A percentile compares a stretch with the other conserved stretches of the same genome.
phyloP scores from a whole-genome alignment of 2,797 vertebrate species.

The Apogon talboti region DNA sequence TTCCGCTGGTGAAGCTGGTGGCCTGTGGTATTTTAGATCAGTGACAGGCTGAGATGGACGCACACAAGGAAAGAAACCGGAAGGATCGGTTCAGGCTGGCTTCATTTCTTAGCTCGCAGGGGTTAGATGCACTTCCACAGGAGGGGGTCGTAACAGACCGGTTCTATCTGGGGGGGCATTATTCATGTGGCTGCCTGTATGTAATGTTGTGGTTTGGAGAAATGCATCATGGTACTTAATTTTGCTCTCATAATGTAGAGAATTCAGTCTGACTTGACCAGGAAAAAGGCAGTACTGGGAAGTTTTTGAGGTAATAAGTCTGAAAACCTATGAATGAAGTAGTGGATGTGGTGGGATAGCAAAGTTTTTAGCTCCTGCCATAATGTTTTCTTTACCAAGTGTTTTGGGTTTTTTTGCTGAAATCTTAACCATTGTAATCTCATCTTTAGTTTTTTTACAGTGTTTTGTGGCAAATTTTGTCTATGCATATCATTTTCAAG shows the following conservation, averaged over 20 bases:
- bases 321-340: too few relatives aligned
- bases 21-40: conserved; percentile 32
- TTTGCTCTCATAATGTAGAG: conserved; percentile 1
- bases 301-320: too few relatives aligned
- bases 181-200: conserved; percentile 28
- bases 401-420: too few relatives aligned
- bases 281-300: too few relatives aligned
- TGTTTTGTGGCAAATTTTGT: too few relatives aligned
- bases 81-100: conserved; percentile 47
- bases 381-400: too few relatives aligned
- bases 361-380: too few relatives aligned
- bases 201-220: conserved; percentile 12
- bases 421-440: too few relatives aligned
- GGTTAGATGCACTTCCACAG: conserved; percentile 42
- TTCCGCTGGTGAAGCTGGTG: conserved; percentile 42
- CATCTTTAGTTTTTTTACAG: too few relatives aligned
- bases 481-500: too few relatives aligned
- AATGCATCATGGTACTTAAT: background rate
- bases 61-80: conserved; percentile 21
- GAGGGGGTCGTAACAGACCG: conserved; percentile 28
- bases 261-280: background rate
- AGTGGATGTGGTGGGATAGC: too few relatives aligned
- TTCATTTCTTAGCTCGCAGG: conserved; percentile 50
- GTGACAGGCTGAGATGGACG: conserved; percentile 39
- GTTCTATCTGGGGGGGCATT: conserved; percentile 21